Evolutionary conservation across 2,888 invertebrate species (phyloP), one percentile per base, ranked within the genome.

Genomic region (Cancer borealis): DNA sequence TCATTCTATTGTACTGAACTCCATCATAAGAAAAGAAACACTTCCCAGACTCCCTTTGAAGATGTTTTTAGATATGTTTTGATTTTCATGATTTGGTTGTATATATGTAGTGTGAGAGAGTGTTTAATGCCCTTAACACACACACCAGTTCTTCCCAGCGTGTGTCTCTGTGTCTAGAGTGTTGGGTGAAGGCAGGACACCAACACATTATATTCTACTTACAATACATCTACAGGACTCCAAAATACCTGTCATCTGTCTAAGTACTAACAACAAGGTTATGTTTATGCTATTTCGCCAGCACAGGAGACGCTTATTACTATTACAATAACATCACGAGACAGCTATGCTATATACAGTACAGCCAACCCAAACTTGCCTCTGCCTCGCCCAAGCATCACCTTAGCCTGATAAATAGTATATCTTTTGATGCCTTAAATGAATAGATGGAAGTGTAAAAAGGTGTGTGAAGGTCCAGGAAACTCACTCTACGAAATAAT

Each of bases 231-330:
- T 73, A 73, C 73, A 26, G 8, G 26, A 73, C 26, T 73, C 60
- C 3, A 17, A 8, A 73, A 26, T 73, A 21, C 73, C 26, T 54
- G 54, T 12, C 47, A 26, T 39, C 14, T 14, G 26, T 47, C 89
- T 89, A 89, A 89, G 89, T 89, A 47, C 89, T 89, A 89, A 49
- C 47, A 30, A 8, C 46, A 47, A 47, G 47, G n/a, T 88, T 88
- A 8, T 26, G 26, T 66, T 17, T 21, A 26, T 26, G 73, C 73
- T 26, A n/a, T 2, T n/a, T 73, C 10, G 73, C 8, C 26, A 73
- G 73, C 73, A 73, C n/a, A 73, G 6, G 26, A 73, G 73, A 21
- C 26, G 8, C 26, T 8, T 73, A 54, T 54, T 39, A 54, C 14
- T 3, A 73, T n/a, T 26, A 73, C 73, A 73, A 26, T 73, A 73